Evolutionary conservation across 2,113 vertebrate genomes (phyloP).

Genomic region (Hydrochoerus hydrochaeris): DNA sequence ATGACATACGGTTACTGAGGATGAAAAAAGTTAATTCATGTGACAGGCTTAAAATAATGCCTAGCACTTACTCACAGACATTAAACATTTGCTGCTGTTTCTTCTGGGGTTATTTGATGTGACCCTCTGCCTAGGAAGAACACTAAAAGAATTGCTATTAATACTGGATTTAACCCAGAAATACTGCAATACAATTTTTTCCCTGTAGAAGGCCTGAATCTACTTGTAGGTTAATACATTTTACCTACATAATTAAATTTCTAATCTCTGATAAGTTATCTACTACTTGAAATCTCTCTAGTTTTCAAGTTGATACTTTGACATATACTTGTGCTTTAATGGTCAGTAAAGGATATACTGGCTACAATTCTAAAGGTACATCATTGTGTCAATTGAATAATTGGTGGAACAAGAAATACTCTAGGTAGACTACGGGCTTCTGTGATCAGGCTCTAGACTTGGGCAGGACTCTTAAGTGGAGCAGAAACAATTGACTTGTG

Average conservation of each 20-base stretch:
- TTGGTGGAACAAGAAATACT: not conserved
- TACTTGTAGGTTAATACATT: not conserved
- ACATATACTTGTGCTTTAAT: not conserved
- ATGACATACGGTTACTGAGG: not conserved
- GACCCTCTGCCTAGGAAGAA: not conserved
- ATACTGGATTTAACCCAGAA: not conserved
- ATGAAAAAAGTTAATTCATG: not conserved
- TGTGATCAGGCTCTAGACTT: not conserved
- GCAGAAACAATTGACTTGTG: not conserved
- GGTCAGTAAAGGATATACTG: not conserved
- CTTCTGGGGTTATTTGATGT: not conserved
- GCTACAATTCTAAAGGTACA: not conserved
- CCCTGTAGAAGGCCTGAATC: not conserved
- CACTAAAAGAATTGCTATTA: not conserved
- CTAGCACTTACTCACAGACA: not conserved
- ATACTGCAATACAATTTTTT: not conserved
- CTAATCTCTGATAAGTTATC: not conserved
- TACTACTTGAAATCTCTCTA: not conserved
- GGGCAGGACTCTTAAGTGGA: not conserved
- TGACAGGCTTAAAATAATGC: not conserved
- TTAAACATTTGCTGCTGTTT: not conserved
- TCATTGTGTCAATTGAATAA: not conserved
- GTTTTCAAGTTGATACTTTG: not conserved
- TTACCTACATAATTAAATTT: not conserved
- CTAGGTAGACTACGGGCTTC: fast-evolving